Evolutionary conservation across 37 sponge, comb jelly and placozoan genomes (phyloP), one percentile per base, ranked within the genome.

Genomic region (Oscarella lobularis): DNA sequence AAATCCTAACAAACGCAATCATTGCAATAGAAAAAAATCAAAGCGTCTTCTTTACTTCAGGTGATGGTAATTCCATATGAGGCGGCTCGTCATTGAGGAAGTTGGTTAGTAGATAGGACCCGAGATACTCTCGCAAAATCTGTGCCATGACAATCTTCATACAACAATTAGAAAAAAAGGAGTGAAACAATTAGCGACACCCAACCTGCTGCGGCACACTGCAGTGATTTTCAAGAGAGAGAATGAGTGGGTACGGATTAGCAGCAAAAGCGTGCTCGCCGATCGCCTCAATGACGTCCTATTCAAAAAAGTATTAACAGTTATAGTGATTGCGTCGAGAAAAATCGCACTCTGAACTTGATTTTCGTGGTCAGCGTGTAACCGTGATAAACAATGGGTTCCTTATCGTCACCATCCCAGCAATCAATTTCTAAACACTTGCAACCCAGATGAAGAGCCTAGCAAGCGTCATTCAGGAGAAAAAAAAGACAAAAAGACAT

Each of bases 391-490:
- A 96, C 83, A 38, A 93, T 74, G 1, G 98, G 98, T 3, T 89
- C 88, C 32, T 83, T 86, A 37, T 90, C 83, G 20, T 87, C 88
- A 2, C 98, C 98, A 83, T 96, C 91, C 98, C 94, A 93, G 41
- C 89, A 86, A 77, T 93, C 94, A n/a, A 68, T 5, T 14, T 74
- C 75, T 60, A 74, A 9, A 66, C 75, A 74, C 6, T 66, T 41
- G 54, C 75, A 74, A 14, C 75, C 75, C 6, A 29, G 9, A 14
- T 20, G 65, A 74, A 74, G 75, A 66, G 29, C 75, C 71, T 68
- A 48, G 60, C 60, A 48, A 48, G 37, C 2, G 38, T 35, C 77
- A 31, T 78, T 27, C 60, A 48, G 20, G 20, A 9, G 9, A 48
- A 48, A 9, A 48, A 48, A 20, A 48, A 48, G 60, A 9, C 9